Evolutionary conservation across 2,888 invertebrate species (phyloP), one percentile per base, ranked within the genome.

Genomic region (Macrophya annulata): DNA sequence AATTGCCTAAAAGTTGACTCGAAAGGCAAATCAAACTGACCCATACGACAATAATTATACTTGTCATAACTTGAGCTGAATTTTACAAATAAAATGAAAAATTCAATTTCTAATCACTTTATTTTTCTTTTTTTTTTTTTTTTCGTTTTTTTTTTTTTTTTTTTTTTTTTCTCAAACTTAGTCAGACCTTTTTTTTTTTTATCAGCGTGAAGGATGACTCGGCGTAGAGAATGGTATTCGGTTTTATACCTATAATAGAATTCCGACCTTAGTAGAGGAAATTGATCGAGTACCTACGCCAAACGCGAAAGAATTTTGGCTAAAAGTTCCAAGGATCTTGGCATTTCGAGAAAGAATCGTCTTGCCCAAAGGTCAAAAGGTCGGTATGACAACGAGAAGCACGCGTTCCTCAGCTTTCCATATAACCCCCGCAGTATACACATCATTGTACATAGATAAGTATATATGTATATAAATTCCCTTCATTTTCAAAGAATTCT

Each of bases 181-280:
- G 25, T 25, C 3, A 12, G 12, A 25, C 12, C 25, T 62, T 62
- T 62, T 62, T 62, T 12, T 48, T 62, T 21, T 62, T 62, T 3
- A 40, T 71, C 17, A 31, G n/a, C 12, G 48, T n/a, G n/a, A n/a
- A 31, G 17, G 15, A 48, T 76, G 17, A 48, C 79, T 79, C 15
- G 55, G 21, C 31, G 48, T 76, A 76, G n/a, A 48, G 76, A 21
- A 43, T 3, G 55, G 79, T 79, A 79, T 79, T 55, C 55, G 59
- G 55, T 40, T 37, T 31, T 8, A n/a, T 55, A 79, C 59, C 55
- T 55, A 40, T 55, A 40, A 51, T 79, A 59, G 51, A n/a, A 79
- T 12, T 55, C 79, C n/a, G 31, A n/a, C 40, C 55, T 79, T 59
- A 79, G 59, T 37, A 55, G 79, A 40, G 74, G 62, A 79, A 79